phyloP scores from a whole-genome alignment of 2,797 vertebrate species.

The Phoxinus dragarum region DNA sequence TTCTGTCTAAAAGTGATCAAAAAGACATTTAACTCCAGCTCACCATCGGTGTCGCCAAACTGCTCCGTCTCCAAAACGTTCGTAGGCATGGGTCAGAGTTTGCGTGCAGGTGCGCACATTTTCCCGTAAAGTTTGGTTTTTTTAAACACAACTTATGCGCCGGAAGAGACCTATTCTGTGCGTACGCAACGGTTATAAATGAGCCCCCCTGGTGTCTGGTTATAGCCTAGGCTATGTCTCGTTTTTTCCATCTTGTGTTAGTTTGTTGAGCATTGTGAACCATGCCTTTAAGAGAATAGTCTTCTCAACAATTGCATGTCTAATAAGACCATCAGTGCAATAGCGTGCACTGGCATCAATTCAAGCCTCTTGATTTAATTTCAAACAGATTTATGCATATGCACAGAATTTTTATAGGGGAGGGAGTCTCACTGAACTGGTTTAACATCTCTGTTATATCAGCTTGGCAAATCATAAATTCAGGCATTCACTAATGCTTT shows the following conservation, averaged over 20 bases:
- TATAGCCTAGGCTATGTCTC: no score
- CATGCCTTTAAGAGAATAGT: slow-evolving; percentile 29
- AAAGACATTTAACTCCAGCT: no score
- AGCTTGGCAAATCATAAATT: slow-evolving; percentile 43
- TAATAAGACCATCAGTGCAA: slow-evolving; percentile 37
- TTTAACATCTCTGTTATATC: slow-evolving; percentile 37
- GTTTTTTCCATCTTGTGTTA: neutral
- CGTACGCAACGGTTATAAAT: no score
- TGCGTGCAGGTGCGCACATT: no score
- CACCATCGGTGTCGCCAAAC: no score
- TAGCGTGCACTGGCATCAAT: slow-evolving; percentile 37
- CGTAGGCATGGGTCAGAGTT: no score
- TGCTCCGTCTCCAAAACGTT: no score
- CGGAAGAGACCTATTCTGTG: no score
- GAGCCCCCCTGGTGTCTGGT: no score
- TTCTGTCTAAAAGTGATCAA: no score
- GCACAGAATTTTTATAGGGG: slow-evolving; percentile 23
- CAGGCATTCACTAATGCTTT: slow-evolving; percentile 18
- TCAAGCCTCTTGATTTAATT: slow-evolving; percentile 31
- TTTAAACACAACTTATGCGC: no score
- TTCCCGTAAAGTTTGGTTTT: no score
- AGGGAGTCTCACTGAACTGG: slow-evolving; percentile 11
- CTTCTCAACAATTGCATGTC: slow-evolving; percentile 35
- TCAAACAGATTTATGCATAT: slow-evolving; percentile 47
- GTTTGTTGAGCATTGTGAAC: neutral